phyloP scores from a whole-genome alignment of 1,140 invertebrate genomes.

The Tenebrio molitor region DNA sequence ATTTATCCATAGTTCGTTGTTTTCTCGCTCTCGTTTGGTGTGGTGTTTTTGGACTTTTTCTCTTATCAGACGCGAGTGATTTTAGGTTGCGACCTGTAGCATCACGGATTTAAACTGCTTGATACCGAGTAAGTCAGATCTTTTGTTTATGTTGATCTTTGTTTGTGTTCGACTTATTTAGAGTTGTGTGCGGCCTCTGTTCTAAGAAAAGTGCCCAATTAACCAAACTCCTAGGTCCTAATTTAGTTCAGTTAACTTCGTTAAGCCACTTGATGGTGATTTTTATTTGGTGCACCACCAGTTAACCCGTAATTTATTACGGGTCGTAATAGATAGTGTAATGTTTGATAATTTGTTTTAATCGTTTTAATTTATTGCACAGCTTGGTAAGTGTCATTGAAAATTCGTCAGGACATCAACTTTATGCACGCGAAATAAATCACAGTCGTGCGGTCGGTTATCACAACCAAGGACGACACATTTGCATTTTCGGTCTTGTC shows the following conservation, averaged over 20 bases:
- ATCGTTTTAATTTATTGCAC: slow-evolving; percentile 6
- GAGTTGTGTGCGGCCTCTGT: background rate
- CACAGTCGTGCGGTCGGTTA: background rate
- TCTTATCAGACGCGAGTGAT: slow-evolving; percentile 23
- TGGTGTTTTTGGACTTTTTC: slow-evolving; percentile 9
- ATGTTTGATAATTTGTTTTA: slow-evolving; percentile 31
- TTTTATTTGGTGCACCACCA: slow-evolving; percentile 19
- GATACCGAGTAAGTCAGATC: slow-evolving; percentile 11
- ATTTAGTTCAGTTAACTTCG: slow-evolving; percentile 30
- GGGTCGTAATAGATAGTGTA: slow-evolving; percentile 9
- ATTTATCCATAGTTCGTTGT: background rate
- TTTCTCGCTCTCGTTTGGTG: slow-evolving; percentile 7
- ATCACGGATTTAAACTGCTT: slow-evolving; percentile 34
- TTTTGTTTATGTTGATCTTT: slow-evolving; percentile 24
- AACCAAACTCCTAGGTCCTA: slow-evolving; percentile 1
- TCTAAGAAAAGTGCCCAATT: slow-evolving; percentile 14
- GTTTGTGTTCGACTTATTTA: slow-evolving; percentile 11
- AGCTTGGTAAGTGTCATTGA: slow-evolving; percentile 1
- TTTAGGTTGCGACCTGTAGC: slow-evolving; percentile 34
- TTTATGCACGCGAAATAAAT: slow-evolving; percentile 5
- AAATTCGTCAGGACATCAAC: background rate
- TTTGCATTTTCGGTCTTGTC: too few species aligned
- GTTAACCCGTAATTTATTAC: slow-evolving; percentile 20
- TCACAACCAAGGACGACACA: background rate
- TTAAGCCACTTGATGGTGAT: slow-evolving; percentile 4